Conservation (phyloP, 2,888 invertebrate species). For the Tryphoninae sp. region DNA sequence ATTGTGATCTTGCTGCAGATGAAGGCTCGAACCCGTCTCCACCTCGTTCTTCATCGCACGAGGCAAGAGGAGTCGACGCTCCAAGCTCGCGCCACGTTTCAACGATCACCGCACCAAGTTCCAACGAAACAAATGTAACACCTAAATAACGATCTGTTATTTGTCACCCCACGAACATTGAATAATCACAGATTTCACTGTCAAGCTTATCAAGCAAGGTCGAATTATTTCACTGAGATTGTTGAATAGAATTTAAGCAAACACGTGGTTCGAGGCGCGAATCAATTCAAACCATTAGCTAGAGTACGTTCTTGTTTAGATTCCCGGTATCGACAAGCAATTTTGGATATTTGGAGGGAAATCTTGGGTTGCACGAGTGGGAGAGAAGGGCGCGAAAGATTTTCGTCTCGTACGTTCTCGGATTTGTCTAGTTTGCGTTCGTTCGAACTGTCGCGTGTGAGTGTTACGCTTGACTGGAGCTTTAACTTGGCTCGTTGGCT, state of each 20-base stretch:
- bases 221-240: background rate
- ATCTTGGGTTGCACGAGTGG: too few species aligned
- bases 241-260: background rate
- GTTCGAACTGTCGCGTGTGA: conserved; percentile 63
- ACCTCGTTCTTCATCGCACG: conserved; percentile 76
- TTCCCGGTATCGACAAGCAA: conserved; percentile 68
- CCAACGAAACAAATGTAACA: conserved; percentile 11
- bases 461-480: conserved; percentile 75
- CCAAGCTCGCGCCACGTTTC: background rate
- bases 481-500: conserved; percentile 56
- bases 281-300: conserved; percentile 70
- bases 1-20: conserved; percentile 67
- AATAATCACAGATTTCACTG: background rate
- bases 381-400: background rate
- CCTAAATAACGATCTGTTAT: background rate
- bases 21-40: conserved; percentile 66
- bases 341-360: conserved; percentile 8
- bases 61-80: conserved; percentile 27
- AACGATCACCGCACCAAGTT: background rate
- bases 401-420: conserved; percentile 6
- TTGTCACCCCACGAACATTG: background rate
- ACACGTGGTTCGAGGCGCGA: conserved; percentile 19
- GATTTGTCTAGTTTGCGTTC: conserved; percentile 9
- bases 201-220: background rate
- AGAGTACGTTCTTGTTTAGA: conserved; percentile 56